Evolutionary conservation across 2,113 vertebrate genomes (phyloP).

Genomic region (Ageneiosus marmoratus): DNA sequence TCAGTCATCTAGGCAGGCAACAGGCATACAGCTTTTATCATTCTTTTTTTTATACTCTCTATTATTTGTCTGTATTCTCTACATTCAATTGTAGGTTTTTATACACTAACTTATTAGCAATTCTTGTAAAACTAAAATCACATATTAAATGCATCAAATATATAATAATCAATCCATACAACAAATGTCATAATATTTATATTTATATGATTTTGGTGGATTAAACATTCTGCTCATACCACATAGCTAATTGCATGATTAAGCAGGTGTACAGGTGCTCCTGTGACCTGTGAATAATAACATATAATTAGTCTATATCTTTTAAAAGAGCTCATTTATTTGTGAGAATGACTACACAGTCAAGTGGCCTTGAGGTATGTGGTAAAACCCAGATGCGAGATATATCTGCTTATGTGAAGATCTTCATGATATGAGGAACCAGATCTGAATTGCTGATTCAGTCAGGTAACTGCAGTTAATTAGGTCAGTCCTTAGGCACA

Average conservation of each 20-base stretch:
- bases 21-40: background rate
- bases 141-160: background rate
- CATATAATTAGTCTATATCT: background rate
- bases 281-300: background rate
- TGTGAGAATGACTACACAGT: background rate
- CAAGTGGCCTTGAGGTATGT: background rate
- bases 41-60: background rate
- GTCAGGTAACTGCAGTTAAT: conserved; percentile 25
- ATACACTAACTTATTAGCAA: background rate
- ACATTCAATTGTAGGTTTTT: background rate
- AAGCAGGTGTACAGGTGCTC: background rate
- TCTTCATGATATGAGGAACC: conserved; percentile 32
- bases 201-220: background rate
- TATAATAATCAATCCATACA: background rate
- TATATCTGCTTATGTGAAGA: background rate
- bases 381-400: background rate
- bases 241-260: background rate
- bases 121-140: background rate
- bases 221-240: background rate
- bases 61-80: background rate
- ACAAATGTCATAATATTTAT: background rate
- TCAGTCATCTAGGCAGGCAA: background rate
- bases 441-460: conserved; percentile 7
- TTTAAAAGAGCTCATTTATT: background rate
- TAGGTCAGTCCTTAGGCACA: conserved; percentile 18